Percentiles rank a stretch among this genome's conserved stretches.
phyloP scores from a whole-genome alignment of 1,140 invertebrate genomes.

The Euwallacea fornicatus region DNA sequence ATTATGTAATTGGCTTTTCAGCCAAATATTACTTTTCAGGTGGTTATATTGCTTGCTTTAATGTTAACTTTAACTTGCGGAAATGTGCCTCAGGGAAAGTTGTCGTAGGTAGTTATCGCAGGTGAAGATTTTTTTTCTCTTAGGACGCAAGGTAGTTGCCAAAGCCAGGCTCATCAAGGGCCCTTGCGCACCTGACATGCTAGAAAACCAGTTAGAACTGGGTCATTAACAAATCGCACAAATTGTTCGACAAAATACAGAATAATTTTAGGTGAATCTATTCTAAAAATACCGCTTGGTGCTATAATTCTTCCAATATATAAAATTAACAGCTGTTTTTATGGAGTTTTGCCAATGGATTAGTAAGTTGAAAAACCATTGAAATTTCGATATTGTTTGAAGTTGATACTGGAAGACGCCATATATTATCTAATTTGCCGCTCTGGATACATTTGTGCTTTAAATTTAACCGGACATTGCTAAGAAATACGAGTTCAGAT shows the following conservation, averaged over 20 bases:
- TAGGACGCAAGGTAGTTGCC: no score
- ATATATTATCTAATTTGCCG: constrained; percentile 22
- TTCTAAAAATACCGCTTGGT: constrained; percentile 35
- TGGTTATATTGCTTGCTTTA: no score
- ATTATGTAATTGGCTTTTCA: background rate
- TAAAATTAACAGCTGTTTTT: constrained; percentile 44
- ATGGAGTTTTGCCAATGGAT: constrained; percentile 40
- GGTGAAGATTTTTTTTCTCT: no score
- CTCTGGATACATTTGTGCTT: background rate
- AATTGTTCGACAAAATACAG: background rate
- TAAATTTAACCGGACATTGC: background rate
- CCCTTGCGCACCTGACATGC: no score
- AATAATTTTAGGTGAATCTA: constrained; percentile 3
- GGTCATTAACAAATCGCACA: constrained; percentile 1
- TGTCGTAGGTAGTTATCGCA: no score
- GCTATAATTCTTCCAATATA: constrained; percentile 40
- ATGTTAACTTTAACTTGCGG: no score
- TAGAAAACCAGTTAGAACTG: background rate
- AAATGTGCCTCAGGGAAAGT: no score
- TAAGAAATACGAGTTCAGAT: no score
- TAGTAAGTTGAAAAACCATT: constrained; percentile 31
- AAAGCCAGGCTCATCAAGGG: no score
- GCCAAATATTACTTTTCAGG: no score
- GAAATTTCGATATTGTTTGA: constrained; percentile 27
- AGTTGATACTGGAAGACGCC: constrained; percentile 23